A percentile compares a stretch with the other conserved stretches of the same genome.
Evolutionary conservation across 1,140 invertebrate genomes (phyloP).

Genomic region (Papilio helenus): DNA sequence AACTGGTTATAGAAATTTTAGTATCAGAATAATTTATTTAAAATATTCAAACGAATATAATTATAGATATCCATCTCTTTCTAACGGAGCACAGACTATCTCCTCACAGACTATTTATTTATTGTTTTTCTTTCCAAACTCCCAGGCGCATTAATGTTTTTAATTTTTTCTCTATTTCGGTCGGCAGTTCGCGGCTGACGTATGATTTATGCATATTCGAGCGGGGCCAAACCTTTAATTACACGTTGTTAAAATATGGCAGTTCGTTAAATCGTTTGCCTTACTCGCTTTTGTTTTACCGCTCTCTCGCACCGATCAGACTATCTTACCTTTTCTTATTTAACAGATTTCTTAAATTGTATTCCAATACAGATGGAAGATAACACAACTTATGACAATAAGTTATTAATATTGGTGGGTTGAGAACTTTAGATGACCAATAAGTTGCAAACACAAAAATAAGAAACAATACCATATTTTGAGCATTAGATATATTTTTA

Average conservation of each 20-base stretch:
- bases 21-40: background rate
- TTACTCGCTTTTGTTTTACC: constrained; percentile 80
- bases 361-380: constrained; percentile 20
- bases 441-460: background rate
- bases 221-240: constrained; percentile 82
- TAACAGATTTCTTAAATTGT: constrained; percentile 44
- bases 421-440: background rate
- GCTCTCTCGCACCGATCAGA: constrained; percentile 61
- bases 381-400: constrained; percentile 9
- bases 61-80: constrained; percentile 27
- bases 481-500: no score
- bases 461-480: background rate
- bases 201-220: constrained; percentile 82
- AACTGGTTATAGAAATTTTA: background rate
- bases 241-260: constrained; percentile 83
- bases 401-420: background rate
- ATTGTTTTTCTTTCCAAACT: constrained; percentile 61
- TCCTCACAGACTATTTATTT: constrained; percentile 34
- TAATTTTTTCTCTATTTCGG: constrained; percentile 83
- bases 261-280: constrained; percentile 80
- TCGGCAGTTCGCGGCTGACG: constrained; percentile 78
- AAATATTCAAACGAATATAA: constrained; percentile 22
- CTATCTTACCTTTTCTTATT: constrained; percentile 66
- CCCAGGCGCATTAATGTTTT: constrained; percentile 75
- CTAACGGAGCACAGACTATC: constrained; percentile 31